Evolutionary conservation across 2,113 vertebrate species (phyloP).

Genomic region (Reinhardtius hippoglossoides): DNA sequence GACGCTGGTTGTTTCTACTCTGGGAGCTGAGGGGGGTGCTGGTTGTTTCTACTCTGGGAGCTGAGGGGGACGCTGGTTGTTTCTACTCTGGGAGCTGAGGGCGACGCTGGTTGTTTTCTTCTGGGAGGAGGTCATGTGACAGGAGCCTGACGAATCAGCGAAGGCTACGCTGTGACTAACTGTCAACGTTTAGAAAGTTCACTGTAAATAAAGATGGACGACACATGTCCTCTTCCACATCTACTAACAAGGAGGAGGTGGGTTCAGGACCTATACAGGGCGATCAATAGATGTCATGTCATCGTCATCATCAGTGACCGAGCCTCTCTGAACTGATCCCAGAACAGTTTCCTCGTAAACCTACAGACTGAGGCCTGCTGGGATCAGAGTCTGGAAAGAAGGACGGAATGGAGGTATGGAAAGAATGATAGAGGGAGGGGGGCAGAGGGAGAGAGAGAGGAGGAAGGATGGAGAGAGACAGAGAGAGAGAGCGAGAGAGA

Average conservation of each 20-base stretch:
- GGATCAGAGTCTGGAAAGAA: conserved; percentile 38
- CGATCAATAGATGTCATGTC: background rate
- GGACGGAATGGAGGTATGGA: conserved; percentile 35
- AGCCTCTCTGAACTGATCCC: conserved; percentile 17
- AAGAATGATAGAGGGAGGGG: conserved; percentile 25
- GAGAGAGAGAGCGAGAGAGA: background rate
- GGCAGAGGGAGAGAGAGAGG: background rate
- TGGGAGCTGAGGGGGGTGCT: no score
- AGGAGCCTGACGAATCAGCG: background rate
- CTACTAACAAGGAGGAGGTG: background rate
- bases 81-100: no score
- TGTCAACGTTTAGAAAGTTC: no score
- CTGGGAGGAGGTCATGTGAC: background rate
- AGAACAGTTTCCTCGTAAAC: conserved; percentile 2
- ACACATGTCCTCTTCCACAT: no score
- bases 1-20: no score
- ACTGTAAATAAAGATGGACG: no score
- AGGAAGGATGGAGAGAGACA: background rate
- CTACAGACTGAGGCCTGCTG: background rate
- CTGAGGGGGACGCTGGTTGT: no score
- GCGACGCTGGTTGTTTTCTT: no score
- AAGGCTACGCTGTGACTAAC: no score
- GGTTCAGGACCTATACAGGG: background rate
- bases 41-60: no score
- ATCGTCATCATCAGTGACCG: background rate